Conservation (phyloP, 2,797 vertebrate genomes). For the Thalassophryne amazonica region DNA sequence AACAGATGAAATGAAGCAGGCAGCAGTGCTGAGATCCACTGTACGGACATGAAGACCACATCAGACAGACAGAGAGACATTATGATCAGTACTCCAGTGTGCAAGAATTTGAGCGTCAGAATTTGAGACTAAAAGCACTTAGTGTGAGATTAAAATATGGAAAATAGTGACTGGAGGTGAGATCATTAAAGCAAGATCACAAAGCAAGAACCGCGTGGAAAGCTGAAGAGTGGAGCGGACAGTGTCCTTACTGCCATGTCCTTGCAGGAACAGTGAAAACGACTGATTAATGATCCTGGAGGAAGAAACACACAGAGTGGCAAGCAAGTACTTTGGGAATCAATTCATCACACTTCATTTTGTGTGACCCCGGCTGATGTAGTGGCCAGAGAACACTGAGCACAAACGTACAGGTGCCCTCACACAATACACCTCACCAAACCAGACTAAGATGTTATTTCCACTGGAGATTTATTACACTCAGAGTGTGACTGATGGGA, state of each 20-base stretch:
- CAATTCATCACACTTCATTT: conserved; percentile 73
- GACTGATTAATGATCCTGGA: conserved; percentile 64
- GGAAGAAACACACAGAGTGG: conserved; percentile 56
- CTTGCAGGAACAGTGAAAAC: conserved; percentile 55
- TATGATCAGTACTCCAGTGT: background rate
- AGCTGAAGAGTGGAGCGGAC: conserved; percentile 17
- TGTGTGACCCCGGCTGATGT: conserved; percentile 49
- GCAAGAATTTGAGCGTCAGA: background rate
- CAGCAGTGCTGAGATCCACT: conserved; percentile 18
- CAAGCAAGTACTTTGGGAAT: conserved; percentile 57
- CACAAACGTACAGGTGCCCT: conserved; percentile 20
- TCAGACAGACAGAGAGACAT: conserved; percentile 20
- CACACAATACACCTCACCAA: background rate
- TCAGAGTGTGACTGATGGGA: background rate
- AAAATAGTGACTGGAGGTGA: background rate
- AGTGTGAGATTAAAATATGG: background rate
- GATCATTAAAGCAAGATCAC: conserved; percentile 4
- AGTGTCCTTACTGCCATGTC: conserved; percentile 56
- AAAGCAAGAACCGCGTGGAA: conserved; percentile 18
- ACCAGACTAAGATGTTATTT: conserved; percentile 2
- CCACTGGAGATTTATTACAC: conserved; percentile 1
- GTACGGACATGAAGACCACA: conserved; percentile 17
- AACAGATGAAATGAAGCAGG: conserved; percentile 40
- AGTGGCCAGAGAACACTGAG: conserved; percentile 45
- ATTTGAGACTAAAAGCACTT: background rate